Percentiles rank a stretch among this genome's conserved stretches.
Evolutionary conservation across 2,797 vertebrate genomes (phyloP).

Genomic region (Schizopygopsis pylzovi): DNA sequence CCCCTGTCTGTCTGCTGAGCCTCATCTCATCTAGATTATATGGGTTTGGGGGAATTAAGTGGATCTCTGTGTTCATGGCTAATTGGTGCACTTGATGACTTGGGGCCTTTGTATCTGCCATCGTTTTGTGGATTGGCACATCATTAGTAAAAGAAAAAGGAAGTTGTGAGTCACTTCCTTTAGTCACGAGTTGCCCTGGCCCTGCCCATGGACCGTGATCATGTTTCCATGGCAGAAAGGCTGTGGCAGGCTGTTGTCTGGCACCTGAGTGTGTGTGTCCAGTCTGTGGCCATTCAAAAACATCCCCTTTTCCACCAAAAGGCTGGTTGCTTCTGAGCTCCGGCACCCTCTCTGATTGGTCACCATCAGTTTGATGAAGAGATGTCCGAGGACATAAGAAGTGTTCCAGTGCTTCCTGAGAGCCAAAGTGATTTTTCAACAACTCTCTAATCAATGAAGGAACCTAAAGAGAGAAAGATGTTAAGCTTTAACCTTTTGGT

Average conservation of each 20-base stretch:
- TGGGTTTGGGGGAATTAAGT: constrained; percentile 46
- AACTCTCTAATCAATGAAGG: constrained; percentile 75
- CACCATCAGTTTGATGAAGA: constrained; percentile 36
- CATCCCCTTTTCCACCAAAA: constrained; percentile 52
- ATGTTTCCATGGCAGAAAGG: constrained; percentile 74
- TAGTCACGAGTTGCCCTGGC: constrained; percentile 45
- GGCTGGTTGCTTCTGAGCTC: constrained; percentile 49
- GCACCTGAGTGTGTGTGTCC: constrained; percentile 58
- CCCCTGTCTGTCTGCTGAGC: constrained; percentile 51
- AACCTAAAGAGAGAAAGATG: constrained; percentile 63
- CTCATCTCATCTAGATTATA: constrained; percentile 56
- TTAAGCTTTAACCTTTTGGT: background rate
- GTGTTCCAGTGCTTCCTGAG: constrained; percentile 66
- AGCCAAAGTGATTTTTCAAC: constrained; percentile 74
- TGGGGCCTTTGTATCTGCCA: constrained; percentile 61
- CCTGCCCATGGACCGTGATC: constrained; percentile 37
- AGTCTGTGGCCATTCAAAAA: constrained; percentile 61
- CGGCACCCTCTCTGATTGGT: constrained; percentile 47
- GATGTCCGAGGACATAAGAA: constrained; percentile 58
- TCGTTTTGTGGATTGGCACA: constrained; percentile 68
- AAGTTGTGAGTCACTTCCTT: constrained; percentile 55
- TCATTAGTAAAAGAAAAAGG: constrained; percentile 68
- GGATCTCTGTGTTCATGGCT: constrained; percentile 33
- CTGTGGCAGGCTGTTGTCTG: constrained; percentile 66
- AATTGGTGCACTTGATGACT: constrained; percentile 48